These are phyloP conservation scores for Siniperca scherzeri DNA, from an alignment of 2,797 vertebrate genomes.

Conservation along the genomic window DNA sequence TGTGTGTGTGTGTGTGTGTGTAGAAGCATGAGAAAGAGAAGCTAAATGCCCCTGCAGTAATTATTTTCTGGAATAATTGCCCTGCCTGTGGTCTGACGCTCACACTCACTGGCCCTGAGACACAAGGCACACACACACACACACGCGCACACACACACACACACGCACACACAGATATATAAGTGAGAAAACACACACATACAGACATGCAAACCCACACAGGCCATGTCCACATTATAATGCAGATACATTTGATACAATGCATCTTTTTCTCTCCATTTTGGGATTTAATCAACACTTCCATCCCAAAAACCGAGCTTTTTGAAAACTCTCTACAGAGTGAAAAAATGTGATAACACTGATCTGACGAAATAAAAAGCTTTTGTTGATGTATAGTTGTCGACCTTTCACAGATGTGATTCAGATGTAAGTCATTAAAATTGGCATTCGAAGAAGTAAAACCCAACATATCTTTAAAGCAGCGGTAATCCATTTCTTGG, in stretches of 20 bases:
- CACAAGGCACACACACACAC: conserved; percentile 12
- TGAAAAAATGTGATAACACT: not conserved
- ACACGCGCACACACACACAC: conserved; percentile 18
- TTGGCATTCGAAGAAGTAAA: not conserved
- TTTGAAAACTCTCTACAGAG: not conserved
- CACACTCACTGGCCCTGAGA: conserved; percentile 5
- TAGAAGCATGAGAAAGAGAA: not conserved
- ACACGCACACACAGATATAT: conserved; percentile 5
- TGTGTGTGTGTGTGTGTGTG: conserved; percentile 24
- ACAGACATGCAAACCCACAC: conserved; percentile 20
- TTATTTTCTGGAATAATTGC: conserved; percentile 85
- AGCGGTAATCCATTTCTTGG: too few relatives aligned
- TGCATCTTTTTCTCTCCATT: not conserved
- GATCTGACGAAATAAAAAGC: not conserved
- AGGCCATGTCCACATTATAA: not conserved
- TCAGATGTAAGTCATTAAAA: not conserved
- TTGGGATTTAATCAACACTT: not conserved
- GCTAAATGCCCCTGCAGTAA: conserved; percentile 76
- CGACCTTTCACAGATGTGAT: not conserved
- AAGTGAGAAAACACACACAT: not conserved
- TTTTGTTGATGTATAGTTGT: not conserved
- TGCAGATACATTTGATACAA: conserved; percentile 5
- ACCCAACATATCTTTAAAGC: not conserved
- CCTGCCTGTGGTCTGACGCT: conserved; percentile 76
- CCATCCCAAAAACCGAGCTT: not conserved